Percentiles rank a stretch among this genome's conserved stretches.
These are phyloP conservation scores for Conus ventricosus DNA, from an alignment of 1,140 invertebrate genomes.

Conservation along the genomic window DNA sequence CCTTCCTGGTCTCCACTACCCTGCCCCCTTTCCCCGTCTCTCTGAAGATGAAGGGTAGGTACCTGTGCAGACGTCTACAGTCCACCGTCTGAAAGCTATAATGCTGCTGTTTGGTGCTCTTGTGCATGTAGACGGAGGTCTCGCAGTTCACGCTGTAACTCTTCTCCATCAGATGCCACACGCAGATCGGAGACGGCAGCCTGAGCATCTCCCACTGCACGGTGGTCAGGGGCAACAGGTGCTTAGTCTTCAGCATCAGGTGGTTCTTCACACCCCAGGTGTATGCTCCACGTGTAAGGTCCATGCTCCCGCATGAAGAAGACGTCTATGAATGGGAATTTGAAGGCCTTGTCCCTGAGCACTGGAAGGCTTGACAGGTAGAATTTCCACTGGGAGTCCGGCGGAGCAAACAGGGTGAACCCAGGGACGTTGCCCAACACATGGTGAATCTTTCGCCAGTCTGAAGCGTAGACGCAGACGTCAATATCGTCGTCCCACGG, in stretches of 20 bases:
- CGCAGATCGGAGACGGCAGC: conserved; percentile 55
- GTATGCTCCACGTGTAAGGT: conserved; percentile 65
- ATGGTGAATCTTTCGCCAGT: conserved; percentile 44
- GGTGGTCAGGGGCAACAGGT: conserved; percentile 57
- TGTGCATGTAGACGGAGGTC: conserved; percentile 51
- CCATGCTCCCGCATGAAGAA: conserved; percentile 66
- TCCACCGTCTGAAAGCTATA: conserved; percentile 3
- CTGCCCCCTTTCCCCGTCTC: neutral
- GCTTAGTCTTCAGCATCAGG: conserved; percentile 48
- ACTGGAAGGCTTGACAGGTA: conserved; percentile 42
- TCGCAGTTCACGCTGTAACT: conserved; percentile 50
- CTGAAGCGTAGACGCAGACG: conserved; percentile 52
- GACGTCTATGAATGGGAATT: conserved; percentile 68
- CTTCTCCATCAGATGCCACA: conserved; percentile 33
- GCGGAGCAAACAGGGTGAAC: conserved; percentile 43
- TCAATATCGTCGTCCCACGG: conserved; percentile 71
- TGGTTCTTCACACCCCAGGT: conserved; percentile 49
- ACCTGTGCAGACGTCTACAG: conserved; percentile 39
- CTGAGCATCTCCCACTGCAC: conserved; percentile 53
- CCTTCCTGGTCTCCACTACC: conserved; percentile 23
- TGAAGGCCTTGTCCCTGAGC: conserved; percentile 43
- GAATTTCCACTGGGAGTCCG: conserved; percentile 61
- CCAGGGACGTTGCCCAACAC: conserved; percentile 41
- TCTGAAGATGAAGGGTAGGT: conserved; percentile 55
- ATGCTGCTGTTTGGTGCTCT: conserved; percentile 35